phyloP scores from a whole-genome alignment of 2,797 vertebrate species.

The Poeciliopsis infans region DNA sequence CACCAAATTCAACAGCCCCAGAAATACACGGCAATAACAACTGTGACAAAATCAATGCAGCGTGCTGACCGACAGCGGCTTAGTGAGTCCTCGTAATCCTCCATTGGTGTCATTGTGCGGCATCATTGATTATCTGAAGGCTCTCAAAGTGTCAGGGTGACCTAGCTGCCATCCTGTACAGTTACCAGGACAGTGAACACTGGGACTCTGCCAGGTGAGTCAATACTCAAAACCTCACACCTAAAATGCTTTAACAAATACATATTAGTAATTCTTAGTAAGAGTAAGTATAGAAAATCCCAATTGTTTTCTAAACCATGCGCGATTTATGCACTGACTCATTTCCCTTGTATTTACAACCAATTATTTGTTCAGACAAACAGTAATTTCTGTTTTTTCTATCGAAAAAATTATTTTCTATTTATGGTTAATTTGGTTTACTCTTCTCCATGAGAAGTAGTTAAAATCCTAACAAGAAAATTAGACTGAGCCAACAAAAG shows the following conservation, averaged over 20 bases:
- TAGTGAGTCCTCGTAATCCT: conserved; percentile 69
- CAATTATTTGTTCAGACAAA: conserved; percentile 41
- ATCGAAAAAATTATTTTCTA: conserved; percentile 28
- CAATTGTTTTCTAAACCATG: background rate
- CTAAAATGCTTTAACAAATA: conserved; percentile 30
- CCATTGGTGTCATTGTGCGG: conserved; percentile 67
- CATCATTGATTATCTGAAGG: conserved; percentile 72
- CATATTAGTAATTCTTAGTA: conserved; percentile 11
- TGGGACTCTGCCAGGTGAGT: conserved; percentile 51
- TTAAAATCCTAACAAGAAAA: conserved; percentile 30
- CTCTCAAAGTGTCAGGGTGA: conserved; percentile 64
- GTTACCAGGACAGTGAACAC: conserved; percentile 57
- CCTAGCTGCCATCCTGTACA: conserved; percentile 53
- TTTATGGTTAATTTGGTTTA: conserved; percentile 30
- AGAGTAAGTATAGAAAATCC: conserved; percentile 17
- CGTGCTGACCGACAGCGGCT: conserved; percentile 50
- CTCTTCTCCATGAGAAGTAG: conserved; percentile 8
- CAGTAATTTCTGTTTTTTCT: conserved; percentile 24
- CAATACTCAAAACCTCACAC: conserved; percentile 54
- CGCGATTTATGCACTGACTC: conserved; percentile 16
- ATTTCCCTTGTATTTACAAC: conserved; percentile 39
- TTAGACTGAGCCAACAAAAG: conserved; percentile 10
- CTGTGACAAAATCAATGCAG: conserved; percentile 70
- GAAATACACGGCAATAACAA: conserved; percentile 61
- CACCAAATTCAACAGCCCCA: conserved; percentile 26